These are phyloP conservation scores for Chrysogorgia sp. DNA, from an alignment of 92 coral and sea anemone species.

Conservation along the genomic window DNA sequence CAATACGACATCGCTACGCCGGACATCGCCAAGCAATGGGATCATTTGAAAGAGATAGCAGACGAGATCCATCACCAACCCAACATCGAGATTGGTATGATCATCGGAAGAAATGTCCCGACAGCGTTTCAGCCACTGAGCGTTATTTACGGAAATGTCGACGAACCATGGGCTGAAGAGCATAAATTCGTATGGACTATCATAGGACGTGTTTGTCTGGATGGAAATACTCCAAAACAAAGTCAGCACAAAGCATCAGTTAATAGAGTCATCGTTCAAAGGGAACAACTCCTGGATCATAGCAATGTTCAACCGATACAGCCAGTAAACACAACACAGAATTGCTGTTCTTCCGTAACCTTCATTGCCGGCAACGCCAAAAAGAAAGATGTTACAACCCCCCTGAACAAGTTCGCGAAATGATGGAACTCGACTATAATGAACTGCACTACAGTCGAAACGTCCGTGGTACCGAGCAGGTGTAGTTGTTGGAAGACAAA, in stretches of 20 bases:
- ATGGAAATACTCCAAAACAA: conserved; percentile 1
- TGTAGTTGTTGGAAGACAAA: conserved; percentile 49
- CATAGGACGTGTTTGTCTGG: conserved; percentile 67
- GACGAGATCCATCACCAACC: conserved; percentile 48
- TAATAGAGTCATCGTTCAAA: conserved; percentile 36
- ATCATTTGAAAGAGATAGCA: conserved; percentile 53
- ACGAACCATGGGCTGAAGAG: conserved; percentile 78
- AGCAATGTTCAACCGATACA: neutral
- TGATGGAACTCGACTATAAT: conserved; percentile 61
- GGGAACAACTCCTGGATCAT: neutral
- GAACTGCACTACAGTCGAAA: conserved; percentile 48
- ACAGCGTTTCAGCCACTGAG: conserved; percentile 46
- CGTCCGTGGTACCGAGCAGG: conserved; percentile 46
- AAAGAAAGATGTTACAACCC: conserved; percentile 31
- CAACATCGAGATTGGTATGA: conserved; percentile 55
- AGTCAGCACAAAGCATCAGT: conserved; percentile 11
- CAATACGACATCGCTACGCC: conserved; percentile 58
- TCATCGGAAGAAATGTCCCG: conserved; percentile 57
- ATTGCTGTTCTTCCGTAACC: too few species aligned
- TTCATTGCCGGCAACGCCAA: neutral
- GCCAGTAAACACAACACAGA: too few species aligned
- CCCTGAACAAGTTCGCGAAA: conserved; percentile 55
- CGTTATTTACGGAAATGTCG: conserved; percentile 61
- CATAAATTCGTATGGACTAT: conserved; percentile 74
- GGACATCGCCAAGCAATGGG: conserved; percentile 51